Evolutionary conservation across 2,888 invertebrate species (phyloP).

Genomic region (Cabera pusaria): DNA sequence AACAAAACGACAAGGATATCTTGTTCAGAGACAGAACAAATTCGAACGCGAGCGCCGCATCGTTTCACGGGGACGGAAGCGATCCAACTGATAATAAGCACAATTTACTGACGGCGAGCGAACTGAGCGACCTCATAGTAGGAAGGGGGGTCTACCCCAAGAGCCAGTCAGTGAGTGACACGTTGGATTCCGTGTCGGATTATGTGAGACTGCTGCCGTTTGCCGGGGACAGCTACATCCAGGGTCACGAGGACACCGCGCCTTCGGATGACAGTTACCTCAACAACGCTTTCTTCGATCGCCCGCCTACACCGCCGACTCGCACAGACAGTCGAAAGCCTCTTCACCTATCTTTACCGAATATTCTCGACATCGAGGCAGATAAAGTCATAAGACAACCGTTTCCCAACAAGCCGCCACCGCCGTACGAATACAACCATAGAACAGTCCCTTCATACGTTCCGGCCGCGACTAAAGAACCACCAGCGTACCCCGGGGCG

Average conservation of each 20-base stretch:
- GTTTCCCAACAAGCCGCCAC: slow-evolving; percentile 84
- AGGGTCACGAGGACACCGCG: slow-evolving; percentile 83
- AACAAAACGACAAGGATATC: slow-evolving; percentile 74
- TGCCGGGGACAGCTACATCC: slow-evolving; percentile 82
- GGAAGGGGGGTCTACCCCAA: slow-evolving; percentile 89
- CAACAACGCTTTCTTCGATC: slow-evolving; percentile 76
- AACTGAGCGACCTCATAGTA: slow-evolving; percentile 92
- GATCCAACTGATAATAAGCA: slow-evolving; percentile 92
- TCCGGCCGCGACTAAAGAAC: slow-evolving; percentile 75
- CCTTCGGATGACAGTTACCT: slow-evolving; percentile 82
- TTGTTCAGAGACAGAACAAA: slow-evolving; percentile 87
- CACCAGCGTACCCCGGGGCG: slow-evolving; percentile 86
- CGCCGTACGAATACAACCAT: slow-evolving; percentile 86
- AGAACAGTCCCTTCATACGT: slow-evolving; percentile 75
- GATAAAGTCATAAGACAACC: slow-evolving; percentile 39
- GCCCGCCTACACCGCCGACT: slow-evolving; percentile 87
- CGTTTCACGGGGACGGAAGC: slow-evolving; percentile 94
- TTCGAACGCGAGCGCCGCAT: slow-evolving; percentile 91
- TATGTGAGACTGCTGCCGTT: slow-evolving; percentile 90
- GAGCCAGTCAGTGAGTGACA: slow-evolving; percentile 90
- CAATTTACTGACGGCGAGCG: slow-evolving; percentile 90
- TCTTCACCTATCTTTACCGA: slow-evolving; percentile 71
- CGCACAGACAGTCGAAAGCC: slow-evolving; percentile 85
- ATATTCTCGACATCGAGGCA: slow-evolving; percentile 68
- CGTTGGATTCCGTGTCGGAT: slow-evolving; percentile 94